Evolutionary conservation across 1,140 invertebrate species (phyloP).

Genomic region (Agrypnia vestita): DNA sequence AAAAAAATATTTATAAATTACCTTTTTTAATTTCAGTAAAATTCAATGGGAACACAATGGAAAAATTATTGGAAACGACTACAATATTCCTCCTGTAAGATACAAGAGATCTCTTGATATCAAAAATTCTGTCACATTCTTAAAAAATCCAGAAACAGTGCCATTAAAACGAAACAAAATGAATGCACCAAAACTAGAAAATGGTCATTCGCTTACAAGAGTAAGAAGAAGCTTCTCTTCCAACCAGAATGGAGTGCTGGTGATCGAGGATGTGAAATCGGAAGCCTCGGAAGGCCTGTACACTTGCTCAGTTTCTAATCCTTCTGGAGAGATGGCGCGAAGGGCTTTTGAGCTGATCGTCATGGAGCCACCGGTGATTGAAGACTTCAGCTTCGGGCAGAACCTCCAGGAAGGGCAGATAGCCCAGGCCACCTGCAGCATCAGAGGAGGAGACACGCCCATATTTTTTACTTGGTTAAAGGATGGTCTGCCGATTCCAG

Average conservation of each 20-base stretch:
- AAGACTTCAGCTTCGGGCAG: slow-evolving; percentile 71
- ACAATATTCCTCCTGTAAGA: background rate
- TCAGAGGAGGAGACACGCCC: slow-evolving; percentile 92
- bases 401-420: slow-evolving; percentile 90
- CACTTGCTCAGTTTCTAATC: slow-evolving; percentile 86
- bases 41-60: slow-evolving; percentile 71
- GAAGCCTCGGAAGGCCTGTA: slow-evolving; percentile 82
- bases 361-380: slow-evolving; percentile 83
- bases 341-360: slow-evolving; percentile 80
- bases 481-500: slow-evolving; percentile 82
- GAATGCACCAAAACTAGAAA: background rate
- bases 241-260: slow-evolving; percentile 74
- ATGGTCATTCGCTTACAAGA: slow-evolving; percentile 27
- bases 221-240: slow-evolving; percentile 67
- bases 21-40: slow-evolving; percentile 65
- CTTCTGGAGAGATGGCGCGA: slow-evolving; percentile 84
- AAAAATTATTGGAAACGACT: slow-evolving; percentile 67
- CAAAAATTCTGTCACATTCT: background rate
- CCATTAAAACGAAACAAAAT: background rate
- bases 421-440: slow-evolving; percentile 90
- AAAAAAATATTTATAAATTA: background rate
- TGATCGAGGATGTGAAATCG: slow-evolving; percentile 82
- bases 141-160: background rate
- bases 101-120: background rate
- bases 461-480: slow-evolving; percentile 92